These are phyloP conservation scores for Cyrtodaria siliqua DNA, from an alignment of 2,888 invertebrate genomes.

Conservation along the genomic window DNA sequence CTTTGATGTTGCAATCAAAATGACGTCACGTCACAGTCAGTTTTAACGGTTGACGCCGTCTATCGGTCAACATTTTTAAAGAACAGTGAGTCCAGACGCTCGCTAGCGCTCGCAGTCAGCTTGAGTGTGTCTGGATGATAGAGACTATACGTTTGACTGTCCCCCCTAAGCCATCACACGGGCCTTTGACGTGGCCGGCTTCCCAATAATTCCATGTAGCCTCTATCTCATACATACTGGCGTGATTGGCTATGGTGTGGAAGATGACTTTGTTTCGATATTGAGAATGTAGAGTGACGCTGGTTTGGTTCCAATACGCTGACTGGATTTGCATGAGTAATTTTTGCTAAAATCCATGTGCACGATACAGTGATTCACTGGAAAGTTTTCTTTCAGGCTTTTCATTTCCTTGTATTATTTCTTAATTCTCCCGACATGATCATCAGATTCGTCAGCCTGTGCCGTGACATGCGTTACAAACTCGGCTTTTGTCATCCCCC, in stretches of 20 bases:
- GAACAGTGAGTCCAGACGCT: too few species aligned
- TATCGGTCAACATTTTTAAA: too few species aligned
- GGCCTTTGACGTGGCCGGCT: conserved; percentile 31
- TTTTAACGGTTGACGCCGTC: too few species aligned
- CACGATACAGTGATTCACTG: conserved; percentile 37
- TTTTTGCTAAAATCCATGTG: conserved; percentile 64
- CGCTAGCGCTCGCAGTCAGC: too few species aligned
- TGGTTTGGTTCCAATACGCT: conserved; percentile 40
- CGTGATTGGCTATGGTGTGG: conserved; percentile 30
- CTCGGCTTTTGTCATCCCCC: conserved; percentile 21
- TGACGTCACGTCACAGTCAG: too few species aligned
- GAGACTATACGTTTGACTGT: conserved; percentile 20
- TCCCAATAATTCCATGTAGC: conserved; percentile 53
- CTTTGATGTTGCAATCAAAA: too few species aligned
- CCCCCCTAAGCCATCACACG: conserved; percentile 35
- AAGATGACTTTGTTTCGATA: conserved; percentile 49
- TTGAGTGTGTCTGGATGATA: too few species aligned
- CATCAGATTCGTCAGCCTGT: conserved; percentile 35
- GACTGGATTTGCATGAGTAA: conserved; percentile 46
- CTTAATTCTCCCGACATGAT: conserved; percentile 37
- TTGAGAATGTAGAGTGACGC: conserved; percentile 56
- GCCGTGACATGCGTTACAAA: conserved; percentile 17
- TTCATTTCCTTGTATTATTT: conserved; percentile 38
- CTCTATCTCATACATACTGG: conserved; percentile 3
- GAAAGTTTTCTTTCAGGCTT: conserved; percentile 42